phyloP scores from a whole-genome alignment of 2,888 invertebrate species.

The Busseola fusca region DNA sequence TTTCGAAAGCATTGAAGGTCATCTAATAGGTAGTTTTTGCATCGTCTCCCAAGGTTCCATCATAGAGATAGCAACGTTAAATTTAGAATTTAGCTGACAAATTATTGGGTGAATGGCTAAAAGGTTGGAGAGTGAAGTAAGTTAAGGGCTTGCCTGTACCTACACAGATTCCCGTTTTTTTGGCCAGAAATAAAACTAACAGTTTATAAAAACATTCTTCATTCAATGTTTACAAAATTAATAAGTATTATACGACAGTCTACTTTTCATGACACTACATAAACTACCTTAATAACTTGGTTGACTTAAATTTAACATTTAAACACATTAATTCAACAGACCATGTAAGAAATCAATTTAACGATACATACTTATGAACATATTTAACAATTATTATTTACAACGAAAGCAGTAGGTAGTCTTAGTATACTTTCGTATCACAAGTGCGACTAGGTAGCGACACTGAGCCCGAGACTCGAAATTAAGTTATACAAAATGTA shows the following conservation, averaged over 20 bases:
- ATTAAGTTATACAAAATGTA: background rate
- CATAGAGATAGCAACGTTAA: too few relatives aligned
- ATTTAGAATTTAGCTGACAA: too few relatives aligned
- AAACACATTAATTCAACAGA: background rate
- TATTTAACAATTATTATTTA: slow-evolving; percentile 16
- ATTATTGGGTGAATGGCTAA: too few relatives aligned
- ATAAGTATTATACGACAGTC: slow-evolving; percentile 28
- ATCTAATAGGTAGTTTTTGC: too few relatives aligned
- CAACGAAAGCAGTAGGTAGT: slow-evolving; percentile 2
- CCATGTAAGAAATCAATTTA: background rate
- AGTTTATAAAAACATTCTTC: slow-evolving; percentile 17
- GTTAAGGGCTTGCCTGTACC: background rate
- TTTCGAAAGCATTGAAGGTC: too few relatives aligned
- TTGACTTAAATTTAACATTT: slow-evolving; percentile 1
- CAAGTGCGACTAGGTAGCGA: slow-evolving; percentile 9
- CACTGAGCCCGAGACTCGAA: background rate
- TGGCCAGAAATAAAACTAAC: background rate
- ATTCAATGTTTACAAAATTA: slow-evolving; percentile 31
- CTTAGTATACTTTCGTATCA: slow-evolving; percentile 8
- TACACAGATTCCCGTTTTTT: background rate
- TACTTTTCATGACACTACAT: slow-evolving; percentile 21
- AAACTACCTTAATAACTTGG: background rate
- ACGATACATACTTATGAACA: background rate
- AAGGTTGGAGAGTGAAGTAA: background rate
- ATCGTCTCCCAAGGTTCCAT: too few relatives aligned